Evolutionary conservation across 2,797 vertebrate species (phyloP), one percentile per base, ranked within the genome.

Genomic region (Acipenser transmontanus): DNA sequence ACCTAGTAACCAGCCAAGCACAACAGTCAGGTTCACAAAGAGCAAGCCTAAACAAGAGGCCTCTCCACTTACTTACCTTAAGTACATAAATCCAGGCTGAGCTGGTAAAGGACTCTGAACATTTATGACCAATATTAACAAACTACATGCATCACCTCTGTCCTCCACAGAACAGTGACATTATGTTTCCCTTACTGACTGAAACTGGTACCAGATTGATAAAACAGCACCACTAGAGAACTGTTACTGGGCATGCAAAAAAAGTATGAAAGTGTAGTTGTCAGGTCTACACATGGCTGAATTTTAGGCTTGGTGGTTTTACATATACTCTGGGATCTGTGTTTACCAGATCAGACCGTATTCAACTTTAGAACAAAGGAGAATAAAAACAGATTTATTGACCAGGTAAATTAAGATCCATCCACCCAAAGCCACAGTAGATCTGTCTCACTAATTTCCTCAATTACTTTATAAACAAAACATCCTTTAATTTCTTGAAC

Each of bases 1-100:
- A 91, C 93, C 94, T 85, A 85, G 77, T 84, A 89, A 88, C 85
- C 89, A 95, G 91, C 92, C 89, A 91, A 93, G 94, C 94, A 91
- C 92, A 91, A 90, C 93, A 91, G 78, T 80, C 85, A 84, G 73
- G 86, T 93, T 95, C 93, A 95, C 91, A 94, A 85, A 85, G 84
- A 86, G 85, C 91, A 89, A 90, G 91, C 88, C 89, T 81, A 86
- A 92, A 95, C 93, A 93, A 92, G 92, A 93, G 92, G 88, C 85
- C 89, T 86, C 88, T 85, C 83, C 88, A 81, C 84, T 85, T 79
- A 85, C 86, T 92, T 84, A 88, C 84, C 73, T 78, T 82, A 78
- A 82, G 76, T 61, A 70, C 75, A 70, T 59, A 77, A 90, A 88
- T 85, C 86, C 84, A 87, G 92, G 88, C 84, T 82, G 88, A 88